phyloP scores from a whole-genome alignment of 64 coral and sea anemone genomes.

The Stichodactyla helianthus region DNA sequence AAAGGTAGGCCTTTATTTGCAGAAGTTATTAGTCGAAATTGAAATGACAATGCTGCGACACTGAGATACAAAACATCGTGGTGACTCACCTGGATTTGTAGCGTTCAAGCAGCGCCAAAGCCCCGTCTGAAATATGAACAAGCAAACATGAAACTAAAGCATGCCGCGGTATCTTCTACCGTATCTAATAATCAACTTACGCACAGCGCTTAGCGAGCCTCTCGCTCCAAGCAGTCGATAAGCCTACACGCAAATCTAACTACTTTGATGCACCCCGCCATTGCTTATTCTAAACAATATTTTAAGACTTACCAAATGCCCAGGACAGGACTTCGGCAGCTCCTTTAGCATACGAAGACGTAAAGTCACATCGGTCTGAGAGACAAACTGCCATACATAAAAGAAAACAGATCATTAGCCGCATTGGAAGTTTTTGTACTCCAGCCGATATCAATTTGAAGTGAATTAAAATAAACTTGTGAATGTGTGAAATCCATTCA shows the following conservation, averaged over 20 bases:
- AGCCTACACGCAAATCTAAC: conserved; percentile 1
- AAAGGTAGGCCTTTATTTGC: conserved; percentile 98
- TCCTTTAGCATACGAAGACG: conserved; percentile 68
- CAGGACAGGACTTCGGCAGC: conserved; percentile 82
- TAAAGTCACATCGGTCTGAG: conserved; percentile 68
- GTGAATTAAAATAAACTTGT: conserved; percentile 63
- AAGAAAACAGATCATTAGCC: conserved; percentile 52
- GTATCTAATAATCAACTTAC: not conserved
- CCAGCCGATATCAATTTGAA: conserved; percentile 64
- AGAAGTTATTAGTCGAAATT: conserved; percentile 99
- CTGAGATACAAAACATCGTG: conserved; percentile 30
- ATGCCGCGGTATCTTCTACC: conserved; percentile 17
- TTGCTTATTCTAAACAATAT: conserved; percentile 10
- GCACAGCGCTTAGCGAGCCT: not conserved
- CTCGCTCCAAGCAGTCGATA: conserved; percentile 22
- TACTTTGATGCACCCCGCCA: conserved; percentile 18
- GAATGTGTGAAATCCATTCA: conserved; percentile 54
- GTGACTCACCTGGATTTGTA: conserved; percentile 74
- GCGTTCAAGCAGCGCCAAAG: conserved; percentile 88
- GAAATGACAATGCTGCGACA: conserved; percentile 79
- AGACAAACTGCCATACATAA: conserved; percentile 62
- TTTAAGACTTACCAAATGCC: conserved; percentile 81
- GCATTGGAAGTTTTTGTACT: conserved; percentile 30
- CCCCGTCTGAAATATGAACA: conserved; percentile 61
- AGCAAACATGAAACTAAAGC: conserved; percentile 39